phyloP scores from a whole-genome alignment of 2,797 vertebrate genomes.

The Urocyon cinereoargenteus region DNA sequence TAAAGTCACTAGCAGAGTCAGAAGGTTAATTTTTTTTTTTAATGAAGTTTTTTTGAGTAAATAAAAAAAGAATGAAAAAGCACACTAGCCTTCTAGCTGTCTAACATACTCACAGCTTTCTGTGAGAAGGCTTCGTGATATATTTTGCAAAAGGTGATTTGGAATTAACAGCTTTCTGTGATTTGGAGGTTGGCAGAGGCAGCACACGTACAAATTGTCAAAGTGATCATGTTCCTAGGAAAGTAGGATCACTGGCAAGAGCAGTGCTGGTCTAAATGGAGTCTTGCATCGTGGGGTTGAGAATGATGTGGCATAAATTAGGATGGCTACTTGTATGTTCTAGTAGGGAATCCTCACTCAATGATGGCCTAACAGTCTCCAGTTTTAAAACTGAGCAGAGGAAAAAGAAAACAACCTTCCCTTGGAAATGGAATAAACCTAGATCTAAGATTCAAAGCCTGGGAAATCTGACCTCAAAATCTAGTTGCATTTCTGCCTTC shows the following conservation, averaged over 20 bases:
- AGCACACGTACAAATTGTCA: background rate
- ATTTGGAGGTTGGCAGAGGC: constrained; percentile 41
- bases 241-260: background rate
- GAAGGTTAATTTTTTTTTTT: background rate
- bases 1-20: background rate
- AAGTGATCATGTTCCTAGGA: constrained; percentile 53
- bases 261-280: background rate
- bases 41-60: background rate
- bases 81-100: background rate
- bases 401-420: background rate
- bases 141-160: constrained; percentile 55
- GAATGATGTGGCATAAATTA: background rate
- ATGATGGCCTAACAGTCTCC: background rate
- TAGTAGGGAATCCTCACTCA: background rate
- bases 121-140: constrained; percentile 21
- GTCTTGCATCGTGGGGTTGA: background rate
- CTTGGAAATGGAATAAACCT: background rate
- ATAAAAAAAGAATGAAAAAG: background rate
- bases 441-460: constrained; percentile 24
- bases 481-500: background rate
- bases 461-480: background rate
- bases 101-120: background rate
- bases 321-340: background rate
- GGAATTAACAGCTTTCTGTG: constrained; percentile 73
- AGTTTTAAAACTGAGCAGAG: background rate